Conservation (phyloP, 2,888 invertebrate species). For the Stenoptilia bipunctidactyla region DNA sequence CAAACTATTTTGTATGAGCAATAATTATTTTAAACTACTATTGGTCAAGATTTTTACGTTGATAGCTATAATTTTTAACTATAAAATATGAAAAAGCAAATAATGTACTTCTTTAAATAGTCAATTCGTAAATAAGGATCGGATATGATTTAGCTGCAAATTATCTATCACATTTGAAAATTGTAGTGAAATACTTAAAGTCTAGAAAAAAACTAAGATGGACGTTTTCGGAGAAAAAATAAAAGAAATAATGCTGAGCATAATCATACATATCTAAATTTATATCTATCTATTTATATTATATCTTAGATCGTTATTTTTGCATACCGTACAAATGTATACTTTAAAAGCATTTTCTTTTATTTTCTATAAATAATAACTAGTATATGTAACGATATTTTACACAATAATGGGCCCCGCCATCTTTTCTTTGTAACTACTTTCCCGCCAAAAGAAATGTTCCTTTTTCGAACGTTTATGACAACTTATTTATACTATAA, state of each 20-base stretch:
- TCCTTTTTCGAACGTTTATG: neutral
- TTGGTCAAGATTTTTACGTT: constrained; percentile 47
- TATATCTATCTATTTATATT: constrained; percentile 52
- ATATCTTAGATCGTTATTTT: constrained; percentile 37
- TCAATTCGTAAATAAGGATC: neutral
- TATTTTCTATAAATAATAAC: constrained; percentile 43
- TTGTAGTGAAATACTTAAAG: neutral
- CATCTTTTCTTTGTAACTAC: neutral
- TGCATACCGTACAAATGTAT: constrained; percentile 52
- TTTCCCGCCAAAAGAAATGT: neutral
- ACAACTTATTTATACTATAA: no score
- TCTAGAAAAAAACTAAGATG: constrained; percentile 13
- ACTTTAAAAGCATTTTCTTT: constrained; percentile 42
- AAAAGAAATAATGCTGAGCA: constrained; percentile 42
- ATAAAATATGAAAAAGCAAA: neutral
- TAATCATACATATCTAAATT: constrained; percentile 47
- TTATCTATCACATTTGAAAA: constrained; percentile 2
- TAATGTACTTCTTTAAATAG: neutral
- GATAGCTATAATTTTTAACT: constrained; percentile 17
- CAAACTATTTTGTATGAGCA: constrained; percentile 60
- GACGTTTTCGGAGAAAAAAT: constrained; percentile 25
- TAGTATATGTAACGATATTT: constrained; percentile 15
- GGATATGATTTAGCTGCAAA: neutral
- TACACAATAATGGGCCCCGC: constrained; percentile 10
- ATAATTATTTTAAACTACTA: constrained; percentile 46